phyloP scores from a whole-genome alignment of 2,113 vertebrate species.

The Acrocephalus kingi region DNA sequence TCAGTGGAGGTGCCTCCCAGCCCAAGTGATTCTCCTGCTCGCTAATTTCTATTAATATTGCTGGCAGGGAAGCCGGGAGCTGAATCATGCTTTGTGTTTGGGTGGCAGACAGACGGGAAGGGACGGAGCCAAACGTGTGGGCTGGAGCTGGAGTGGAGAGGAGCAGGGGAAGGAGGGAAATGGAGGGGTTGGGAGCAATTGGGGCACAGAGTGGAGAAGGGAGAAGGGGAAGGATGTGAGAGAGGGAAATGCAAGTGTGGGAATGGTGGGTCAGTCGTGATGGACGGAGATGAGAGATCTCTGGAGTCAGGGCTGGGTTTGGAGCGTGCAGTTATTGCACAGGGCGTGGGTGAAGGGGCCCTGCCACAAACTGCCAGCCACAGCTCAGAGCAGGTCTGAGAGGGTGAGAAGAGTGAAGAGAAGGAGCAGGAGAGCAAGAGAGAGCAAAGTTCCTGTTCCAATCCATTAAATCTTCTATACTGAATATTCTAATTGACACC shows the following conservation, averaged over 20 bases:
- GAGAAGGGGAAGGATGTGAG: neutral
- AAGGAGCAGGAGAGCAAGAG: too few species aligned
- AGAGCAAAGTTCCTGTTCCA: too few species aligned
- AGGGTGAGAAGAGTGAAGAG: too few species aligned
- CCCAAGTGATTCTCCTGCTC: constrained; percentile 9
- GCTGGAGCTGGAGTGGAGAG: constrained; percentile 29
- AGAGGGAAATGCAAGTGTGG: neutral
- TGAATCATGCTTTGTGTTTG: constrained; percentile 60
- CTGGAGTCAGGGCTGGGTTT: too few species aligned
- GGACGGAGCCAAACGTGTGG: constrained; percentile 54
- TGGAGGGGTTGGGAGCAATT: neutral
- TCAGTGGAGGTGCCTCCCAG: constrained; percentile 35
- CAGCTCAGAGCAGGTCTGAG: too few species aligned
- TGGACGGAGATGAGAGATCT: too few species aligned
- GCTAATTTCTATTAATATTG: constrained; percentile 64
- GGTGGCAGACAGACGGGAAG: constrained; percentile 63
- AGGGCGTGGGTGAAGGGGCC: too few species aligned
- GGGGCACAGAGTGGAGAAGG: neutral
- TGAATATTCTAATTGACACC: too few species aligned
- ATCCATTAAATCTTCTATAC: too few species aligned
- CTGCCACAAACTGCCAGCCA: too few species aligned
- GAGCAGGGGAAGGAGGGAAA: constrained; percentile 1
- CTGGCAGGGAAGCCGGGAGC: constrained; percentile 48
- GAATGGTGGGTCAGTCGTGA: too few species aligned
- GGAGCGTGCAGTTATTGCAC: too few species aligned